phyloP scores from a whole-genome alignment of 2,797 vertebrate species.

The Acestrorhynchus altus region DNA sequence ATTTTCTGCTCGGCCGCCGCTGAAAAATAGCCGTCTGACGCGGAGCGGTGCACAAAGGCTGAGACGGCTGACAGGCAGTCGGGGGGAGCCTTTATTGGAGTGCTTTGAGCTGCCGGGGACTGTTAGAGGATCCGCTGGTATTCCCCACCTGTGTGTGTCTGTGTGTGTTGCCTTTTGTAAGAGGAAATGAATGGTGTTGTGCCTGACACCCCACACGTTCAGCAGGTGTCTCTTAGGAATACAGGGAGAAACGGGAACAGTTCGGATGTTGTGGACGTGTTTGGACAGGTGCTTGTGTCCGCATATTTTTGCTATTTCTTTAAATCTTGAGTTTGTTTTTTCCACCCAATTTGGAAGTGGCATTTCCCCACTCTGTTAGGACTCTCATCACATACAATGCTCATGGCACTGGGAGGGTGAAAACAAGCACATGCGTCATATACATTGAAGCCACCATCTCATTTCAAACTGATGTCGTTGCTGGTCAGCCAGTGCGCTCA shows the following conservation, averaged over 20 bases:
- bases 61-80: slow-evolving; percentile 9
- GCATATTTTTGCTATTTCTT: not conserved
- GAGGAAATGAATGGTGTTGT: slow-evolving; percentile 14
- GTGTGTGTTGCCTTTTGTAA: slow-evolving; percentile 11
- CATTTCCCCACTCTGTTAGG: too few relatives aligned
- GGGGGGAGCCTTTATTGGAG: slow-evolving; percentile 6
- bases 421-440: too few relatives aligned
- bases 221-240: slow-evolving; percentile 7
- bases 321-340: too few relatives aligned
- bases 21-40: slow-evolving; percentile 53
- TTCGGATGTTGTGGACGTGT: slow-evolving; percentile 14
- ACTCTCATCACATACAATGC: too few relatives aligned
- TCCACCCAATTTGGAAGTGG: too few relatives aligned
- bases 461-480: too few relatives aligned
- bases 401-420: too few relatives aligned
- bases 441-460: too few relatives aligned
- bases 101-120: slow-evolving; percentile 19
- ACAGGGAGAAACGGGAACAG: not conserved
- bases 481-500: too few relatives aligned
- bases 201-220: not conserved
- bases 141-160: slow-evolving; percentile 27
- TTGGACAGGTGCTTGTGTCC: not conserved
- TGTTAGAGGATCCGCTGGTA: slow-evolving; percentile 24
- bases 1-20: slow-evolving; percentile 55
- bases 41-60: slow-evolving; percentile 34